phyloP scores from a whole-genome alignment of 2,888 invertebrate genomes.

The Lasius fuliginosus region DNA sequence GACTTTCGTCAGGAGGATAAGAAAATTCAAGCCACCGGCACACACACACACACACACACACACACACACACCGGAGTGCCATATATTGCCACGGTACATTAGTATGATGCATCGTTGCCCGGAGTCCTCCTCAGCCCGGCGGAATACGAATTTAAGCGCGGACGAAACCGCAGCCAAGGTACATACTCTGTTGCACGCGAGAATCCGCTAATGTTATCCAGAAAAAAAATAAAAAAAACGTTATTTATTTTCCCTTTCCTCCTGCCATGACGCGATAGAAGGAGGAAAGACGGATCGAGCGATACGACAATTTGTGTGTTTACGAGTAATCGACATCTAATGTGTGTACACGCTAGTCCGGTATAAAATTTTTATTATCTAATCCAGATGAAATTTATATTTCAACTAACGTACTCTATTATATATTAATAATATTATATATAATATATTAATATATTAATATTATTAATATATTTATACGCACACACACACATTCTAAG shows the following conservation, averaged over 20 bases:
- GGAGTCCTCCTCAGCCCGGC: constrained; percentile 68
- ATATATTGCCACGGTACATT: constrained; percentile 84
- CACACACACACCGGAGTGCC: constrained; percentile 74
- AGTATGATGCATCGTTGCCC: constrained; percentile 82
- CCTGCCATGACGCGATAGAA: not conserved
- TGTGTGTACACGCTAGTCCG: not conserved
- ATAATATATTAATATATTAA: too few species aligned
- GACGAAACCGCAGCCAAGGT: constrained; percentile 75
- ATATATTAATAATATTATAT: too few species aligned
- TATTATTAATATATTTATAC: too few species aligned
- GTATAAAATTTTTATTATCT: not conserved
- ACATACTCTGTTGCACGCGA: constrained; percentile 69
- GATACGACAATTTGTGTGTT: not conserved
- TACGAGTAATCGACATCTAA: not conserved
- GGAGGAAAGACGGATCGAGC: constrained; percentile 3
- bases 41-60: constrained; percentile 24
- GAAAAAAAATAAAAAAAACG: constrained; percentile 51
- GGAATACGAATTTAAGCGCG: constrained; percentile 76
- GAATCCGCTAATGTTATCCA: constrained; percentile 68
- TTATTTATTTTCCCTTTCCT: constrained; percentile 39
- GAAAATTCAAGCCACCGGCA: constrained; percentile 67
- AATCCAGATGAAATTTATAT: not conserved
- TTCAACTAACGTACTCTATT: too few species aligned
- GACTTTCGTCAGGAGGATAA: constrained; percentile 55
- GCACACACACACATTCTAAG: too few species aligned